phyloP scores from a whole-genome alignment of 1,140 invertebrate genomes.

The Drosophila arizonae region DNA sequence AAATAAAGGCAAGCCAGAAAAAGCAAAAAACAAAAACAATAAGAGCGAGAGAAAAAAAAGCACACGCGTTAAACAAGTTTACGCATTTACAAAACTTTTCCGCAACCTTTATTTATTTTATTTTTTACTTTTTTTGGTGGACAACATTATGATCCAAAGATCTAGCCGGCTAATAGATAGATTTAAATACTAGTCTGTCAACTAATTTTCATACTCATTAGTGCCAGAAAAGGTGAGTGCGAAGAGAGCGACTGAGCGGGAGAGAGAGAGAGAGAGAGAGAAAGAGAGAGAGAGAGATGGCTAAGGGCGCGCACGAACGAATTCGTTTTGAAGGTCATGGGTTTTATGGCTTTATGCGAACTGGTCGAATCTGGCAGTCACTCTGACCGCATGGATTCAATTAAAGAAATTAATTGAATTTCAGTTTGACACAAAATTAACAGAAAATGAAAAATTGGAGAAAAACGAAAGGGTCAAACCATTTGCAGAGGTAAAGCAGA shows the following conservation, averaged over 20 bases:
- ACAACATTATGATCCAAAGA: conserved; percentile 45
- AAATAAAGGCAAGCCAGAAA: conserved; percentile 47
- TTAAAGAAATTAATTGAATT: conserved; percentile 22
- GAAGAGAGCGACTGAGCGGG: not conserved
- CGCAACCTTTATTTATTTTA: conserved; percentile 21
- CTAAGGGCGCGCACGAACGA: conserved; percentile 19
- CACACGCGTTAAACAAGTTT: conserved; percentile 67
- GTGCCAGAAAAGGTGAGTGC: not conserved
- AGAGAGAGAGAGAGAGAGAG: not conserved
- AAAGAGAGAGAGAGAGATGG: not conserved
- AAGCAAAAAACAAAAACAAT: conserved; percentile 28
- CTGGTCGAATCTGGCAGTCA: not conserved
- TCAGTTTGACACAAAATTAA: too few species aligned
- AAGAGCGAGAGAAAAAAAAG: conserved; percentile 17
- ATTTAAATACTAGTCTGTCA: conserved; percentile 33
- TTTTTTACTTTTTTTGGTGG: conserved; percentile 21
- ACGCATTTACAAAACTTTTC: conserved; percentile 69
- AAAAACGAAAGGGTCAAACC: conserved; percentile 14
- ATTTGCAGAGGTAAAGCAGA: not conserved
- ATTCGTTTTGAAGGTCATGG: conserved; percentile 42
- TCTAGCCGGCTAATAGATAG: conserved; percentile 31
- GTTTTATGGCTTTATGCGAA: not conserved
- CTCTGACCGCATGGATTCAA: not conserved
- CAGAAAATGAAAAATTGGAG: not conserved
- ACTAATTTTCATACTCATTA: conserved; percentile 45